Base-by-base conservation (phyloP, 2,797 vertebrate genomes). In the Enteromius anoplus region DNA sequence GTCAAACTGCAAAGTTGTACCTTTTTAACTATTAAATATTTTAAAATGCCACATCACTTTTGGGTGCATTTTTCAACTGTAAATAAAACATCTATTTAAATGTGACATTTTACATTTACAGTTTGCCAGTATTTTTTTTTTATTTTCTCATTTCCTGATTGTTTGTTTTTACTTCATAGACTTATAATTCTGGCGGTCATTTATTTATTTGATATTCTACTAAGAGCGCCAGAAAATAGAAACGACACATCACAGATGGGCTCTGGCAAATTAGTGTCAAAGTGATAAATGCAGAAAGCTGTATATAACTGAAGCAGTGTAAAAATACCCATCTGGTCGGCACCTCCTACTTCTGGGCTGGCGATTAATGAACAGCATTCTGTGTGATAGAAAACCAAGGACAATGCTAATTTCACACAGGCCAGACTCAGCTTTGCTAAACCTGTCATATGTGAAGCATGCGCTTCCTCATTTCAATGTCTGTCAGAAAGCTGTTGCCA, bases 191-290 rank as follows among this genome's bases (percentile, higher is more conserved):
- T 34, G 29, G 29, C 45, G 45, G 37, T 87, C 47, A 68, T 76
- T 82, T 75, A 81, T 88, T 71, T 85, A 68, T 86, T 82, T 55
- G 37, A 81, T 81, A 68, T 82, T 81, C 78, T 62, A 73, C 65
- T 51, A 80, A 71, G 72, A 68, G 75, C 68, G 60, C 66, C 71
- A 87, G 86, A 85, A 75, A 87, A 86, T 64, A 60, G 83, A 68
- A 49, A 51, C 86, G 87, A 88, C 87, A 80, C 42, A 79, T 88
- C 86, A 84, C 86, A 90, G 90, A 89, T 90, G 88, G 88, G 80
- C 84, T 88, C 65, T 70, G 81, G 81, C 83, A 87, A 91, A 88
- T 91, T 88, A 88, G 87, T 90, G 89, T 90, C 90, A 90, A 78
- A 85, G 84, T 88, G 84, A 89, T 88, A 85, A 88, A 90, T 88